Evolutionary conservation across 2,888 invertebrate genomes (phyloP), one percentile per base, ranked within the genome.

Genomic region (Clusia tigrina): DNA sequence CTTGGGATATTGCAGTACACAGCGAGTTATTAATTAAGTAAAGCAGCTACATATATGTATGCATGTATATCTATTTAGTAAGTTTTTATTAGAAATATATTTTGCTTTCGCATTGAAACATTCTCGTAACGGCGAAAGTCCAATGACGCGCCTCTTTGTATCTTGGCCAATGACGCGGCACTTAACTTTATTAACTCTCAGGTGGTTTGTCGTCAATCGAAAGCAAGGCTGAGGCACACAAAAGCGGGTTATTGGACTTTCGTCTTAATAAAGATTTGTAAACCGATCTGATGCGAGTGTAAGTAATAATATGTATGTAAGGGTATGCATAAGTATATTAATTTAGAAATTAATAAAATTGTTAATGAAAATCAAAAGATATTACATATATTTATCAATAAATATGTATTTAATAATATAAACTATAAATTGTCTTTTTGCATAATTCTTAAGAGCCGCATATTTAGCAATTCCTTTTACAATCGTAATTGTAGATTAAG

Each of bases 61-160:
- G 65, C 62, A 59, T 62, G 64, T 63, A 46, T 52, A 59, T 59
- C n/a, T 23, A 38, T 48, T 48, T 59, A 52, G 24, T 32, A 26
- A 42, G 15, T 18, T 18, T 54, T 60, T 51, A 66, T 69, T 32
- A 68, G 60, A 69, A 66, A 68, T 66, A 69, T 71, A 68, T 64
- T 72, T 64, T 65, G 66, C 56, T 67, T 71, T 74, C 18, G 6
- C 32, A 32, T 9, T 32, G 6, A 32, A 9, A 32, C 32, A 32
- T 32, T 12, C 6, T 6, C 32, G n/a, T n/a, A n/a, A n/a, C n/a
- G n/a, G n/a, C n/a, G n/a, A n/a, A n/a, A n/a, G n/a, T n/a, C n/a
- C n/a, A n/a, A n/a, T n/a, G n/a, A n/a, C n/a, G n/a, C n/a, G n/a
- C n/a, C n/a, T n/a, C n/a, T n/a, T n/a, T n/a, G n/a, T n/a, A n/a